Evolutionary conservation across 2,797 vertebrate genomes (phyloP), one percentile per base, ranked within the genome.

Genomic region (Pelodytes ibericus): DNA sequence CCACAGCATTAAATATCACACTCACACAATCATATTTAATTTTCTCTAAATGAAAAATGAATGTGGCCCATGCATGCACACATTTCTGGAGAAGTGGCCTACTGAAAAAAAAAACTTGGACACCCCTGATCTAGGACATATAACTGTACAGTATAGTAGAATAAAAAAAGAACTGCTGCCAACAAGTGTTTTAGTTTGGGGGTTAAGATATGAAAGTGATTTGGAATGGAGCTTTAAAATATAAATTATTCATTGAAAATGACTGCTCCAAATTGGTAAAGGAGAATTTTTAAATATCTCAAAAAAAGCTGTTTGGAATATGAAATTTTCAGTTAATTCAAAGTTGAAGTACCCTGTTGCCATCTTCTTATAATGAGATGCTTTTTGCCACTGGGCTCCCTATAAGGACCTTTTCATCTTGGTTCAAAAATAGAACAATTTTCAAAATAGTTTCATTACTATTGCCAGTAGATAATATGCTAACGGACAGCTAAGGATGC

Each of bases 371-470:
- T 67, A 67, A 67, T 67, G 47, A 67, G 64, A 67, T 67, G 44
- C n/a, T 31, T 2, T 65, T 60, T 44, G 70, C 62, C 59, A 24
- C 36, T 78, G 29, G 63, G 53, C 51, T 53, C 39, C 41, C 41
- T 78, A 25, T 26, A 41, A 72, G 44, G 56, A 78, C 63, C 63
- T 78, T n/a, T 78, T 67, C 44, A 72, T 72, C 30, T 41, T 18
- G 27, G 16, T 72, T 60, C 72, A 16, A 61, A 68, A 67, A 72
- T 72, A 66, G 30, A 72, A 72, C 10, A 15, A 36, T 72, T 78
- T 67, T 47, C 29, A 39, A 51, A 61, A 72, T 47, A 49, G 69
- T 64, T 66, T 60, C 70, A 72, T 78, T 72, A 67, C 18, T 72
- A 53, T 78, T 41, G 70, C 76, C 51, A 61, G 53, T 33, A 72